Percentiles rank a stretch among this genome's conserved stretches.
Evolutionary conservation across 2,113 vertebrate genomes (phyloP).

Genomic region (Castor canadensis): DNA sequence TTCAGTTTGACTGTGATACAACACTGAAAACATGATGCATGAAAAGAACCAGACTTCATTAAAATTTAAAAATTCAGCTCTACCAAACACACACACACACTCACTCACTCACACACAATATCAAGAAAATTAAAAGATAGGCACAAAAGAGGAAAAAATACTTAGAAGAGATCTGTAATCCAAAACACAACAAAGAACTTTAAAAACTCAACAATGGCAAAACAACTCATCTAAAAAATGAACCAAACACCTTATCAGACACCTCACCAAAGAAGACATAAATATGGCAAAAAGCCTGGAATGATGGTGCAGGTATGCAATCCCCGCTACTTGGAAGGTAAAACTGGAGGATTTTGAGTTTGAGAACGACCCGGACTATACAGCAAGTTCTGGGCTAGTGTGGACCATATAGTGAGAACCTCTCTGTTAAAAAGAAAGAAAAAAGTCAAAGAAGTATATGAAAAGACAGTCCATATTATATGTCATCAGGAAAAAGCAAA

Average conservation of each 20-base stretch:
- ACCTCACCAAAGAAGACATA: neutral
- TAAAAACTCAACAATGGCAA: neutral
- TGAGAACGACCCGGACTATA: neutral
- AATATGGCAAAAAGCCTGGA: neutral
- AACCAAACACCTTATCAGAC: neutral
- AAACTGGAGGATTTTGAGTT: neutral
- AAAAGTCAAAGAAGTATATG: neutral
- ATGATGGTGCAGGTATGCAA: neutral
- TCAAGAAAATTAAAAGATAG: too few relatives aligned
- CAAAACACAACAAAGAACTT: neutral
- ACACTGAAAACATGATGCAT: too few relatives aligned
- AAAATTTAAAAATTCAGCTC: neutral
- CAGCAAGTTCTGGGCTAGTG: neutral
- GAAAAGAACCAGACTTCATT: too few relatives aligned
- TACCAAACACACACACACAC: neutral
- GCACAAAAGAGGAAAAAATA: too few relatives aligned
- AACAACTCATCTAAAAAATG: neutral
- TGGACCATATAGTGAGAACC: neutral
- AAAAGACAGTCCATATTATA: neutral
- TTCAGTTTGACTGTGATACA: too few relatives aligned
- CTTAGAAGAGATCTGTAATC: neutral
- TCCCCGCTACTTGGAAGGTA: neutral
- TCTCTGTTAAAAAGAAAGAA: neutral
- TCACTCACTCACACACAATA: too few relatives aligned
- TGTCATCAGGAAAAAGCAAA: neutral